A percentile compares a stretch with the other conserved stretches of the same genome.
phyloP scores from a whole-genome alignment of 1,140 invertebrate genomes.

The Uloborus diversus region DNA sequence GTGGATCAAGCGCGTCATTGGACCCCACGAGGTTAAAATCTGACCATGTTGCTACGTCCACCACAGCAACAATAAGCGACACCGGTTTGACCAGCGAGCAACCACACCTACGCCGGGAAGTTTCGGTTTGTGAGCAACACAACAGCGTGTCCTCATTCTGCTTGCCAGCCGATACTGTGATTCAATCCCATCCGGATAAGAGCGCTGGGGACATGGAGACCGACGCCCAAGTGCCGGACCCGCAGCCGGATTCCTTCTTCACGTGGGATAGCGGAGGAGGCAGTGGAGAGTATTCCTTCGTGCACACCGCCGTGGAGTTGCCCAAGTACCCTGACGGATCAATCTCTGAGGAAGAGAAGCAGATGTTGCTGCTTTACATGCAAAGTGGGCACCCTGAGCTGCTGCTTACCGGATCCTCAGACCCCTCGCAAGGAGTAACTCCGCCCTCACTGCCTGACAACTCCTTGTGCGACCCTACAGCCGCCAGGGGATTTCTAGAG shows the following conservation, averaged over 20 bases:
- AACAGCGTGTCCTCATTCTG: constrained; percentile 18
- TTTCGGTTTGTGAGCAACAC: not conserved
- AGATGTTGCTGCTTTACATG: constrained; percentile 44
- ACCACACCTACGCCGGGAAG: constrained; percentile 43
- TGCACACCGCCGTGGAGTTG: constrained; percentile 44
- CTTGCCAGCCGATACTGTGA: not conserved
- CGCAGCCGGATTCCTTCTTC: constrained; percentile 45
- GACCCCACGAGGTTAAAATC: not conserved
- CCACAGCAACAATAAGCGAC: not conserved
- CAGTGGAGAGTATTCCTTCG: constrained; percentile 41
- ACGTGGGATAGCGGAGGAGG: constrained; percentile 49
- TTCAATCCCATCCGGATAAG: not conserved
- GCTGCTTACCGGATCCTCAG: not conserved
- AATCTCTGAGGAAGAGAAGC: constrained; percentile 40
- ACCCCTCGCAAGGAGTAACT: not conserved
- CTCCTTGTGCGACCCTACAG: constrained; percentile 4
- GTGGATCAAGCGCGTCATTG: not conserved
- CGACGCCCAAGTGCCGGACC: not conserved
- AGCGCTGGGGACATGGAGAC: not conserved
- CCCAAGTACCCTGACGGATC: constrained; percentile 32
- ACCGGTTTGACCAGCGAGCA: constrained; percentile 18
- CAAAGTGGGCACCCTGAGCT: constrained; percentile 41
- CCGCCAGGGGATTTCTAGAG: constrained; percentile 43
- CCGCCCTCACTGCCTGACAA: not conserved
- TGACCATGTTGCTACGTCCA: not conserved